A percentile compares a stretch with the other conserved stretches of the same genome.
Conservation (phyloP, 2,797 vertebrate species). For the Menidia menidia region DNA sequence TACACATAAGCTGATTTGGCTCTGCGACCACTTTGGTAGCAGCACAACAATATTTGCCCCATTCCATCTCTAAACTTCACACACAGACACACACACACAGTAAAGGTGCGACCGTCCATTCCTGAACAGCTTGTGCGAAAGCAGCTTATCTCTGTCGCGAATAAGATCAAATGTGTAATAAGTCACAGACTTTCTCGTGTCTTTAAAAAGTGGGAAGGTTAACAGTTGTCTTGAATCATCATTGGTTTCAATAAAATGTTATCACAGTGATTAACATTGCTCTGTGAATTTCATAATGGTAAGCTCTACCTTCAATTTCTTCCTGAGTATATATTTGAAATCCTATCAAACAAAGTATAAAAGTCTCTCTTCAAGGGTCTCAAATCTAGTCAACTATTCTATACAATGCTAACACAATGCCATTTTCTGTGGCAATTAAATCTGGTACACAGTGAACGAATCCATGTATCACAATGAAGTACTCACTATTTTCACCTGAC, state of each 20-base stretch:
- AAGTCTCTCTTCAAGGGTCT: slow-evolving; percentile 26
- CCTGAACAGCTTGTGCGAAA: slow-evolving; percentile 1
- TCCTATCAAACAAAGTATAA: not conserved
- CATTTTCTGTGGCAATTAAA: no score
- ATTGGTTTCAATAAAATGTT: not conserved
- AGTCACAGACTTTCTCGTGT: slow-evolving; percentile 22
- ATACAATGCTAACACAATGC: not conserved
- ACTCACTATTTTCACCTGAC: not conserved
- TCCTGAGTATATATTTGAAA: not conserved
- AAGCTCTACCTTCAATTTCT: no score
- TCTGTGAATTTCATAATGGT: not conserved
- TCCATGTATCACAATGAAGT: not conserved
- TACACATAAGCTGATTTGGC: no score
- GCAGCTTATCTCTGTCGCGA: not conserved
- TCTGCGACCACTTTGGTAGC: not conserved
- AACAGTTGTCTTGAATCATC: slow-evolving; percentile 19
- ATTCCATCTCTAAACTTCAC: not conserved
- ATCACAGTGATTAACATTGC: not conserved
- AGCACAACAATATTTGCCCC: not conserved
- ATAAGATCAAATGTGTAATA: not conserved
- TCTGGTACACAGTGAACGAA: not conserved
- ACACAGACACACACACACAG: not conserved
- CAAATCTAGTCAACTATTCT: slow-evolving; percentile 21
- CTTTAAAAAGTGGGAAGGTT: slow-evolving; percentile 2
- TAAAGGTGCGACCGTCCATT: not conserved